Conservation (phyloP, 2,888 invertebrate genomes). For the Thelaira solivaga region DNA sequence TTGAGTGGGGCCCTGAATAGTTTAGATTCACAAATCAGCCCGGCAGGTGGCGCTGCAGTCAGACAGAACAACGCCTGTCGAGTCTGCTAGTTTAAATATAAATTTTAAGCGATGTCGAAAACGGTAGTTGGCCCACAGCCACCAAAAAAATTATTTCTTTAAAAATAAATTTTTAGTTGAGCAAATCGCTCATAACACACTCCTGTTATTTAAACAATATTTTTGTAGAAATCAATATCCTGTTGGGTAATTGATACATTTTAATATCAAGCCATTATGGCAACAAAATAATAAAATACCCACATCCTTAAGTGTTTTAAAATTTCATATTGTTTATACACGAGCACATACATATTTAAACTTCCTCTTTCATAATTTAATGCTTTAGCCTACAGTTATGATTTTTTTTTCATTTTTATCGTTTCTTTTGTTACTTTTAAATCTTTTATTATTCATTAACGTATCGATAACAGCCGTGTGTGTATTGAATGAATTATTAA, state of each 20-base stretch:
- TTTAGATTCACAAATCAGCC: no score
- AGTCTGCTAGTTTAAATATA: no score
- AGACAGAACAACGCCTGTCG: no score
- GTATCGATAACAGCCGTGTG: slow-evolving; percentile 51
- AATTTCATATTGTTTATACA: slow-evolving; percentile 28
- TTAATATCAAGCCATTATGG: not conserved
- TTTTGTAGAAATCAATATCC: slow-evolving; percentile 38
- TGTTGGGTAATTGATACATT: slow-evolving; percentile 46
- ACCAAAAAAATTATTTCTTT: no score
- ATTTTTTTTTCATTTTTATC: not conserved
- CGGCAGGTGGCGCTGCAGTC: no score
- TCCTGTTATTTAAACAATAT: no score
- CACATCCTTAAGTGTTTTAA: slow-evolving; percentile 45
- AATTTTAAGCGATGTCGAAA: no score
- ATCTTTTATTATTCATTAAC: slow-evolving; percentile 48
- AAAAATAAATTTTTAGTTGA: no score
- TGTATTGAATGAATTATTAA: slow-evolving; percentile 58
- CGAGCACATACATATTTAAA: slow-evolving; percentile 25
- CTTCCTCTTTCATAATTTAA: slow-evolving; percentile 16
- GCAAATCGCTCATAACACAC: no score
- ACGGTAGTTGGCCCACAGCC: no score
- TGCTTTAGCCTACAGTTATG: slow-evolving; percentile 14
- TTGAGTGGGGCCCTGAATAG: no score
- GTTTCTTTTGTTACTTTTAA: not conserved
- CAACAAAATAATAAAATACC: slow-evolving; percentile 10